Base-by-base conservation (phyloP, 2,888 invertebrate species). In the Caenorhabditis sp. region DNA sequence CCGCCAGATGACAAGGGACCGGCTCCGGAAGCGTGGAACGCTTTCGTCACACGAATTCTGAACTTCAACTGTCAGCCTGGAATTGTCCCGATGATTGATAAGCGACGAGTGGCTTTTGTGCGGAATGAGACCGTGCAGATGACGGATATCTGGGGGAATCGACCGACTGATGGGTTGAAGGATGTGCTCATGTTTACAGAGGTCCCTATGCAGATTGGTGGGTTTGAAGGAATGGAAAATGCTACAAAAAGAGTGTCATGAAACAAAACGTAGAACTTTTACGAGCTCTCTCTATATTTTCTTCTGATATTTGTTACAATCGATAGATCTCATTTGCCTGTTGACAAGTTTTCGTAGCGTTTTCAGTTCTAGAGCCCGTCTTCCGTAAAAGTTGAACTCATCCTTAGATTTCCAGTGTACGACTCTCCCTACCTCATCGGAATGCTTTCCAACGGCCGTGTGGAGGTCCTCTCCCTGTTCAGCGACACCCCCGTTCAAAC, bases 401-500 rank as follows among this genome's bases (percentile, higher is more conserved):
- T n/a, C n/a, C n/a, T n/a, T n/a, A n/a, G n/a, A 26, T 69, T 75
- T 68, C 16, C 72, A 88, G 87, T 83, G 1, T 96, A 97, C 95
- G 97, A 98, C 93, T 95, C 96, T 90, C 98, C 98, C 0, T 99
- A 96, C 93, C 94, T 96, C 24, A 93, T 98, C 76, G 87, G 96
- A 6, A 94, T 98, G 63, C 94, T 96, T 64, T 94, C 95, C 66
- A 96, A 96, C 90, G 87, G 88, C 10, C 94, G 95, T 86, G 94
- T 97, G 41, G 96, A 97, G 93, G 95, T 98, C 6, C 95, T 96
- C 86, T 95, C 97, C 4, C 94, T 96, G 73, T 95, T 96, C 87
- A 96, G 96, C 0, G 94, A 95, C 68, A 93, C 95, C 49, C 94
- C 95, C 84, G 95, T 98, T 88, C 97, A 97, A 93, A 95, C 94